Evolutionary conservation across 2,797 vertebrate genomes (phyloP).

Genomic region (Sitta carolinensis): DNA sequence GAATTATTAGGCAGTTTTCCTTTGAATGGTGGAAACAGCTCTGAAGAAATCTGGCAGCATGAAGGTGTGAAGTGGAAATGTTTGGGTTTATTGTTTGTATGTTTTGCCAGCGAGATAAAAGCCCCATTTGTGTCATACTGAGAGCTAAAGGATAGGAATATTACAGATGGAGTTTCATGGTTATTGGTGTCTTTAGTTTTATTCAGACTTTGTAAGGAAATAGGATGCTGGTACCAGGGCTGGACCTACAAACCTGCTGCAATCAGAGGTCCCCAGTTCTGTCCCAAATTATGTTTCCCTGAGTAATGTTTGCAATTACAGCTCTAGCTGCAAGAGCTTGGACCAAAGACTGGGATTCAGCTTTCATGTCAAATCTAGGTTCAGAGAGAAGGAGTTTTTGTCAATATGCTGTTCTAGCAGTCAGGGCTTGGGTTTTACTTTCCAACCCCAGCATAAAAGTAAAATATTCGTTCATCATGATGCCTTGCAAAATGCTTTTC

Average conservation of each 20-base stretch:
- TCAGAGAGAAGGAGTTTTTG: neutral
- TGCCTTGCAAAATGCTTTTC: neutral
- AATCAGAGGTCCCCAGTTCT: neutral
- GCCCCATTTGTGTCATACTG: neutral
- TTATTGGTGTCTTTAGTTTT: neutral
- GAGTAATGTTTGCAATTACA: neutral
- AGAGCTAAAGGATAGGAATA: neutral
- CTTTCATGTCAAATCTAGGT: neutral
- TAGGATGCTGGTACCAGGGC: neutral
- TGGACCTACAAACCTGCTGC: neutral
- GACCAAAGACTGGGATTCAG: neutral
- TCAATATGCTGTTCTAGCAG: neutral
- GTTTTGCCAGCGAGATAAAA: neutral
- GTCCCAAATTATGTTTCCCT: neutral
- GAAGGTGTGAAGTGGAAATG: neutral
- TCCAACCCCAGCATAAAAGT: neutral
- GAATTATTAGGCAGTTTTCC: neutral
- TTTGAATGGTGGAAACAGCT: neutral
- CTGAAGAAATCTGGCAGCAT: neutral
- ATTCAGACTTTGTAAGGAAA: neutral
- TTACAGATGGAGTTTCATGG: neutral
- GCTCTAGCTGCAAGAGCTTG: neutral
- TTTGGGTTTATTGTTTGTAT: neutral
- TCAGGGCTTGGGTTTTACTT: neutral
- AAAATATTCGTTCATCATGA: neutral